phyloP scores from a whole-genome alignment of 2,888 invertebrate genomes.

The Mactromeris polynyma region DNA sequence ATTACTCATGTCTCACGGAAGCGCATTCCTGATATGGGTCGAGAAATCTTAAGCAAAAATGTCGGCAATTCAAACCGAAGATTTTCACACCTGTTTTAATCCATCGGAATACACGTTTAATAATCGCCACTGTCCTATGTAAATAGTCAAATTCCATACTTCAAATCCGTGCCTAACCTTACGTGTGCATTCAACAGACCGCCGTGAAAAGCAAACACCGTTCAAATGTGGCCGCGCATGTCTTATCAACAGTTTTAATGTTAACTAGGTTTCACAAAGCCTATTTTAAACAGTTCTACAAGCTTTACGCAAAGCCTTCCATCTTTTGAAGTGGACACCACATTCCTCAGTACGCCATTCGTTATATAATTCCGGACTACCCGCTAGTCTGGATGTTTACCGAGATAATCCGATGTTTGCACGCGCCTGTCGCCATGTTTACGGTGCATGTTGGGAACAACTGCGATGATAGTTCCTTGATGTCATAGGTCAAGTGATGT shows the following conservation, averaged over 20 bases:
- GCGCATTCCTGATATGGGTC: background rate
- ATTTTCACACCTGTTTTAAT: constrained; percentile 53
- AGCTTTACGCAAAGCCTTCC: constrained; percentile 29
- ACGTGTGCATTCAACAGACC: constrained; percentile 33
- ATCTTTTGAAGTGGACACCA: constrained; percentile 41
- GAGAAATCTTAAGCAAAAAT: constrained; percentile 24
- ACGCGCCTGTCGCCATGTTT: constrained; percentile 57
- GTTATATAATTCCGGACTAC: constrained; percentile 52
- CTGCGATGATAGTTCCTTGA: constrained; percentile 32
- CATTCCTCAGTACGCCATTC: constrained; percentile 14
- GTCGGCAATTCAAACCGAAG: constrained; percentile 23
- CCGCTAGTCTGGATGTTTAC: constrained; percentile 45
- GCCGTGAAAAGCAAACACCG: constrained; percentile 37
- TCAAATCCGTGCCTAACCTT: constrained; percentile 27
- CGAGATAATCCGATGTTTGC: constrained; percentile 57
- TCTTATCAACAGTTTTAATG: constrained; percentile 42
- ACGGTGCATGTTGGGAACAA: constrained; percentile 42
- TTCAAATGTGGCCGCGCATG: constrained; percentile 43
- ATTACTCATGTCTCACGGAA: background rate
- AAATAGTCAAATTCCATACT: constrained; percentile 54
- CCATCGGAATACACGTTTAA: constrained; percentile 43
- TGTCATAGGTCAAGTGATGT: constrained; percentile 21
- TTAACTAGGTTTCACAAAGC: constrained; percentile 42
- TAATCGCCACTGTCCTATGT: constrained; percentile 25
- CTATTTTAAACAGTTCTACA: constrained; percentile 38